Base-by-base conservation (phyloP, 1,140 invertebrate species). In the Mya arenaria region DNA sequence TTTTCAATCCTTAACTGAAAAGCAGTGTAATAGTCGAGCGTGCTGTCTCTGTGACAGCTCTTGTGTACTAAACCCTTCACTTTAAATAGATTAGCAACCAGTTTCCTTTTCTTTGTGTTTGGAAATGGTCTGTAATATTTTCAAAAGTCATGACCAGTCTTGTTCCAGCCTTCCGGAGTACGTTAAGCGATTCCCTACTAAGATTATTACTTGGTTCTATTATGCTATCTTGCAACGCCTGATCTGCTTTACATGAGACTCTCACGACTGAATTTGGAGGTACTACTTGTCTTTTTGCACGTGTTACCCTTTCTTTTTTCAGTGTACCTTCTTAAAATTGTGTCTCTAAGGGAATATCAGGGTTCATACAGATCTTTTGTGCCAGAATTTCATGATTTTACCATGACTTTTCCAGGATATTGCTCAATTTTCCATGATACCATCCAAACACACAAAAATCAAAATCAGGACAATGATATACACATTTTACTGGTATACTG, bases 261-360 rank as follows among this genome's bases (percentile, higher is more conserved):
- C 41, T 39, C 13, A 65, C 73, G 0, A 63, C 73, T 44, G 56
- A 63, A 72, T 72, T 72, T 55, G 44, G 69, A 23, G 69, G 69
- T 48, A 55, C 52, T 30, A 72, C 69, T 39, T n/a, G 10, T 6
- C 37, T 19, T 39, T 66, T 66, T 4, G 58, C n/a, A 15, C 30
- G 19, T 2, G 25, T 62, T n/a, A 44, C 39, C 39, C 25, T 68
- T 41, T 4, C 65, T 23, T 41, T 28, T 5, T 23, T 15, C 39
- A 23, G n/a, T 23, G 39, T 68, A 19, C 28, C 34, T 15, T 66
- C 63, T 19, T 25, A 15, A 19, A 66, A 66, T n/a, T 32, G 32
- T 25, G 69, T 72, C 13, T 30, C 56, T 15, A 72, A 37, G 6
- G 44, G 44, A 30, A 72, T 72, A 15, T 30, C n/a, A n/a, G n/a